phyloP scores from a whole-genome alignment of 2,888 invertebrate species.

The Lordiphosa andalusiaca region DNA sequence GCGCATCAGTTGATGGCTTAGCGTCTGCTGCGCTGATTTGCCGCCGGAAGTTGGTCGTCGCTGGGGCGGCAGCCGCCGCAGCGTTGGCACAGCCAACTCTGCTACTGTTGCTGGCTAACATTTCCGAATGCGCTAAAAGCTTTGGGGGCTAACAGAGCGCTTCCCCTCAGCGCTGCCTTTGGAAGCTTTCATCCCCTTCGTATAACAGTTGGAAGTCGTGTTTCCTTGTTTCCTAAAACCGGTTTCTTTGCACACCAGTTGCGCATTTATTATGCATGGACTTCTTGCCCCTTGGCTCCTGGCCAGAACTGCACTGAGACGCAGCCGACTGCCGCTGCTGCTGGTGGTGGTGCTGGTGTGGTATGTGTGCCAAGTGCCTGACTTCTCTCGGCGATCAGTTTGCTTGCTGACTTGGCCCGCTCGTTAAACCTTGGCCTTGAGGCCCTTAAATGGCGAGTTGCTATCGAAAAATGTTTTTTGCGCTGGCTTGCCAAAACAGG shows the following conservation, averaged over 20 bases:
- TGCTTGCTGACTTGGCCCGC: conserved; percentile 22
- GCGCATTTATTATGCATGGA: conserved; percentile 73
- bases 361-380: conserved; percentile 23
- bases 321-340: conserved; percentile 27
- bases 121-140: conserved; percentile 42
- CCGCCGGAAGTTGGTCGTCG: conserved; percentile 62
- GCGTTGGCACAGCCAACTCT: conserved; percentile 22
- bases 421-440: conserved; percentile 77
- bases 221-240: conserved; percentile 56
- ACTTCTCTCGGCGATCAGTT: conserved; percentile 48
- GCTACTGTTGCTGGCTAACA: conserved; percentile 17
- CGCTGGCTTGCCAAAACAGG: conserved; percentile 24
- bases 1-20: conserved; percentile 58
- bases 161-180: conserved; percentile 40
- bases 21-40: conserved; percentile 71
- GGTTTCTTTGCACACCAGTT: conserved; percentile 72
- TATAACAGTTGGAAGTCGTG: conserved; percentile 52
- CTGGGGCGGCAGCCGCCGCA: conserved; percentile 19
- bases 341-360: too few relatives aligned
- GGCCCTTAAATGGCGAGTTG: conserved; percentile 73
- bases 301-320: conserved; percentile 12
- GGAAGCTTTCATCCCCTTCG: conserved; percentile 57
- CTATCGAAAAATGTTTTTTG: conserved; percentile 25
- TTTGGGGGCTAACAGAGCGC: conserved; percentile 29
- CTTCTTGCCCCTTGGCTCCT: conserved; percentile 1